phyloP scores from a whole-genome alignment of 2,797 vertebrate genomes.

The Huso huso region DNA sequence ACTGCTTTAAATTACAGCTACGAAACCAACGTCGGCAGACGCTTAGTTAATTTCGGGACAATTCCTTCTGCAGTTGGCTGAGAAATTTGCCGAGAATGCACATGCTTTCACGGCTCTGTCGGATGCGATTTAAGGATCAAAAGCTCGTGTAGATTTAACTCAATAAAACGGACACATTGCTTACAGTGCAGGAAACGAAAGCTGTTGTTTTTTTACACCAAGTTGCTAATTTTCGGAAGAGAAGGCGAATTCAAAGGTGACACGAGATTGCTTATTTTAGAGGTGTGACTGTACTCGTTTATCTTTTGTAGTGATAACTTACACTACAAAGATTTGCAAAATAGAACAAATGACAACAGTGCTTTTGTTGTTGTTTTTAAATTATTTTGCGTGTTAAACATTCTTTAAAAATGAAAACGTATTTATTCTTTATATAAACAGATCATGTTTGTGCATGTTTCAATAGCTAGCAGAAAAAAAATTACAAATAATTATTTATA shows the following conservation, averaged over 20 bases:
- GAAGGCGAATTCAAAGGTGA: conserved; percentile 33
- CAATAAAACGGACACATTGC: conserved; percentile 1
- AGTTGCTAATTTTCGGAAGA: conserved; percentile 6
- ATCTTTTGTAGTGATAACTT: conserved; percentile 59
- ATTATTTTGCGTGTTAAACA: conserved; percentile 38
- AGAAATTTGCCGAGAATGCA: no score
- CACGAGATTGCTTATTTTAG: conserved; percentile 15
- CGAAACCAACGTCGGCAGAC: no score
- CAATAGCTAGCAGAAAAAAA: no score
- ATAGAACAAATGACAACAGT: conserved; percentile 51
- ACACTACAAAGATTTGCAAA: conserved; percentile 55
- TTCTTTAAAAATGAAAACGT: conserved; percentile 45
- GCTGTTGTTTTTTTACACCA: conserved; percentile 7
- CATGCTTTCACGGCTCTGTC: no score
- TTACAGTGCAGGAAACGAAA: background rate
- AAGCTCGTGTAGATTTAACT: conserved; percentile 8
- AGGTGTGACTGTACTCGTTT: conserved; percentile 46
- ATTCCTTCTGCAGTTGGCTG: no score
- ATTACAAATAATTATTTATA: no score
- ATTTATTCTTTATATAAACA: background rate
- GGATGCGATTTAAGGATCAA: background rate
- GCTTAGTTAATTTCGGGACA: no score
- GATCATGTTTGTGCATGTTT: no score
- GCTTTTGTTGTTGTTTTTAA: conserved; percentile 28
- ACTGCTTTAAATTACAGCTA: no score